Conservation (phyloP, 2,797 vertebrate genomes). For the Limnodromus scolopaceus region DNA sequence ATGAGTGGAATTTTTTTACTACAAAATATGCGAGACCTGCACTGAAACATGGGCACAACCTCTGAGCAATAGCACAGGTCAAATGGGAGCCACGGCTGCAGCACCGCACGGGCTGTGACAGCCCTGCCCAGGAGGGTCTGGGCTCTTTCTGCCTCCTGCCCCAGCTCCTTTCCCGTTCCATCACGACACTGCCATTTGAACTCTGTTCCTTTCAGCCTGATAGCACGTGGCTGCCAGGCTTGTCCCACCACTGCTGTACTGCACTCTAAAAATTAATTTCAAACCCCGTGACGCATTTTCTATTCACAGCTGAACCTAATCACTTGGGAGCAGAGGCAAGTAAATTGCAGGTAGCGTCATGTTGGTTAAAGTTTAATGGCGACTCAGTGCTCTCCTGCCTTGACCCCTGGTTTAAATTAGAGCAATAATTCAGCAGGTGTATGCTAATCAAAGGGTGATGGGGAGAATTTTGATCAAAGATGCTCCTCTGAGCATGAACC, state of each 20-base stretch:
- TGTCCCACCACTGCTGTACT: not conserved
- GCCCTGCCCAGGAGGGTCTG: not conserved
- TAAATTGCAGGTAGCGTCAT: not conserved
- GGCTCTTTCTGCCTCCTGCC: not conserved
- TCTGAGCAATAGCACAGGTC: not conserved
- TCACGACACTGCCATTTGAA: not conserved
- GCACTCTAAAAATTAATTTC: not conserved
- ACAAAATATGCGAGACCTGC: not conserved
- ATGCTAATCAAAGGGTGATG: not conserved
- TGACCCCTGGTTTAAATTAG: not conserved
- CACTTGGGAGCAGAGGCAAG: not conserved
- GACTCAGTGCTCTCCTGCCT: not conserved
- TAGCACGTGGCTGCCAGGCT: not conserved
- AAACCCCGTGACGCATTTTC: not conserved
- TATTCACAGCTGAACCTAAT: not conserved
- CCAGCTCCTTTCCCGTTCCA: not conserved
- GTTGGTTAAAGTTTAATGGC: not conserved
- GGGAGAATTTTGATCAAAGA: not conserved
- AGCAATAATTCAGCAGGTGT: not conserved
- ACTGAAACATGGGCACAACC: not conserved
- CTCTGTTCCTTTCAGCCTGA: not conserved
- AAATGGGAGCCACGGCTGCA: not conserved
- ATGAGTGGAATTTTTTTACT: not conserved
- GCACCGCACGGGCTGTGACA: fast-evolving
- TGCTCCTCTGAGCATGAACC: not conserved